Evolutionary conservation across 2,113 vertebrate genomes (phyloP).

Genomic region (Bucco capensis): DNA sequence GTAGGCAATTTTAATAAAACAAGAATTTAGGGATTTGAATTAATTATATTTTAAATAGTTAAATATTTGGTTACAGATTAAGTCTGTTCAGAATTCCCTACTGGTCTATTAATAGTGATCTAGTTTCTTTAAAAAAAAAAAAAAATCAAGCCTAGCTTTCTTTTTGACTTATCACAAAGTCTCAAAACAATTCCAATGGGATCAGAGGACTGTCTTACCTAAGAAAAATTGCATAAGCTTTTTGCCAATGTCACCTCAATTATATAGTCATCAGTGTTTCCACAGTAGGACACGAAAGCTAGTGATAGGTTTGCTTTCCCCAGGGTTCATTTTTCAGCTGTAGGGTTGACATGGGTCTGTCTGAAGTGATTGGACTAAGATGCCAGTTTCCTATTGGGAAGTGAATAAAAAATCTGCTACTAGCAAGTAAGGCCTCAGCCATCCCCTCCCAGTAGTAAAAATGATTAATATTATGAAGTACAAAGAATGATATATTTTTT

Average conservation of each 20-base stretch:
- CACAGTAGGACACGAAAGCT: constrained; percentile 8
- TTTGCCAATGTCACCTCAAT: constrained; percentile 60
- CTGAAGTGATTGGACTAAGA: constrained; percentile 24
- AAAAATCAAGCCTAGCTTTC: not conserved
- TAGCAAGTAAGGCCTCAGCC: not conserved
- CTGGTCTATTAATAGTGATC: not conserved
- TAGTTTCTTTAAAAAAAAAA: not conserved
- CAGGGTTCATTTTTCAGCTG: constrained; percentile 20
- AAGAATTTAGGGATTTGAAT: constrained; percentile 22
- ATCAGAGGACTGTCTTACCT: not conserved
- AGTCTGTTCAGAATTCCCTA: not conserved
- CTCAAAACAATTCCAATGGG: not conserved
- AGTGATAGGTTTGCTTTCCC: constrained; percentile 34
- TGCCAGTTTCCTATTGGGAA: not conserved
- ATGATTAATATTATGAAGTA: not conserved
- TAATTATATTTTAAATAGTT: constrained; percentile 34
- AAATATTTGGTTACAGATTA: constrained; percentile 9
- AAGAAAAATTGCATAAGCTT: not conserved
- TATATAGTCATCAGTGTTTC: constrained; percentile 53
- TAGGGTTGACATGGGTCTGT: not conserved
- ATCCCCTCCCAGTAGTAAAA: not conserved
- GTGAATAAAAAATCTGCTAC: constrained; percentile 8
- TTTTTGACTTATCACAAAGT: not conserved
- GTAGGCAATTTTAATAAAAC: constrained; percentile 33
- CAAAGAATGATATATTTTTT: not conserved